These are phyloP conservation scores for Perca fluviatilis DNA, from an alignment of 2,113 vertebrate species.

Conservation along the genomic window DNA sequence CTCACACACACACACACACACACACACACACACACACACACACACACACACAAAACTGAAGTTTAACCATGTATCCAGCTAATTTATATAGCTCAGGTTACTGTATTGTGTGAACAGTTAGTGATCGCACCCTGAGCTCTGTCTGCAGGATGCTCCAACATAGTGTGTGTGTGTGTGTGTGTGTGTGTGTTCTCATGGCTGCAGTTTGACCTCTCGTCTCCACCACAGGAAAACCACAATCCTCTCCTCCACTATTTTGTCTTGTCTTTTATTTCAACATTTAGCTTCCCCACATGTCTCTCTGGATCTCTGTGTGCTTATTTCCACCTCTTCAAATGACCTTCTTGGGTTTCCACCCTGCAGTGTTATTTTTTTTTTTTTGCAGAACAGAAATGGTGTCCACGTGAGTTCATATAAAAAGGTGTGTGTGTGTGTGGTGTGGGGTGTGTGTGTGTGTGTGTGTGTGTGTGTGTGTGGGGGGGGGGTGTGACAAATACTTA, in stretches of 20 bases:
- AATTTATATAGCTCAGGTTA: too few relatives aligned
- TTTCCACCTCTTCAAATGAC: not conserved
- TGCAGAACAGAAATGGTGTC: not conserved
- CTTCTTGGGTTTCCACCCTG: not conserved
- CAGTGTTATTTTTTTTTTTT: too few relatives aligned
- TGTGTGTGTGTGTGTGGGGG: not conserved
- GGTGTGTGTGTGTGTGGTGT: not conserved
- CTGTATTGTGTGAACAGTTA: too few relatives aligned
- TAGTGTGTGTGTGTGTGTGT: not conserved
- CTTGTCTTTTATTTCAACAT: constrained; percentile 6
- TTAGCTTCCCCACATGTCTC: not conserved
- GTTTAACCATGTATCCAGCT: too few relatives aligned
- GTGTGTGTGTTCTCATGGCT: constrained; percentile 41
- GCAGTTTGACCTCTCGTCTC: constrained; percentile 35
- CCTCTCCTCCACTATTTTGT: constrained; percentile 27
- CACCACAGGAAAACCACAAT: constrained; percentile 58
- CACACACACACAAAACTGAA: not conserved
- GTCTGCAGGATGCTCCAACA: too few relatives aligned
- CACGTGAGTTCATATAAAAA: constrained; percentile 7
- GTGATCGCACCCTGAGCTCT: too few relatives aligned
- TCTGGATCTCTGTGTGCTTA: not conserved
- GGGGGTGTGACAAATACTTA: not conserved
- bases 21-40: not conserved
- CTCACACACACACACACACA: not conserved
- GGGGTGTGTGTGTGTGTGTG: not conserved